phyloP scores from a whole-genome alignment of 1,140 invertebrate species.

The Caerostris darwini region DNA sequence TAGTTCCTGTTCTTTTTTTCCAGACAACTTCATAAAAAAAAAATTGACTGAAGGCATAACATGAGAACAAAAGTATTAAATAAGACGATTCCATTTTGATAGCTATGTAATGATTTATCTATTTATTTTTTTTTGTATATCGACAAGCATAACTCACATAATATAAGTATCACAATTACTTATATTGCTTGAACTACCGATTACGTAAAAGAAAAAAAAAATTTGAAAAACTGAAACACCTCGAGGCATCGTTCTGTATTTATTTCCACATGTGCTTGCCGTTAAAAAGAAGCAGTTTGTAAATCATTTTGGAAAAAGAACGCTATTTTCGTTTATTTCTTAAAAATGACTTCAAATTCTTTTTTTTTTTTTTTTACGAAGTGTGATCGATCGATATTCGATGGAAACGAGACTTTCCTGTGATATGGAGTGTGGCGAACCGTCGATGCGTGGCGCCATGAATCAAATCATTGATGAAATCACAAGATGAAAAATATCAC shows the following conservation, averaged over 20 bases:
- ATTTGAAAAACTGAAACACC: no score
- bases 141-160: no score
- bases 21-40: background rate
- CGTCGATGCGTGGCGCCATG: background rate
- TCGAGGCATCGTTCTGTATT: no score
- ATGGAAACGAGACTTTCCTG: background rate
- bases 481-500: background rate
- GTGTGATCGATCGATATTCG: background rate
- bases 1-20: background rate
- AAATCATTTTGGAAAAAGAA: slow-evolving; percentile 5
- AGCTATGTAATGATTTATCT: no score
- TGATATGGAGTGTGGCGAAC: background rate
- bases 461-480: background rate
- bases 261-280: no score
- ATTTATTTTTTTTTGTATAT: no score
- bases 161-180: no score
- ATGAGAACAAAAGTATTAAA: background rate
- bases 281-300: background rate
- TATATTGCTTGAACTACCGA: no score
- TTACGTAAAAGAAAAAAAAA: no score
- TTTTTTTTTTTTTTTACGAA: background rate
- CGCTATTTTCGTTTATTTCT: background rate
- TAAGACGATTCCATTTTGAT: background rate
- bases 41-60: background rate
- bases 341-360: background rate